Conservation (phyloP, 1,140 invertebrate genomes). For the Eciton burchellii region DNA sequence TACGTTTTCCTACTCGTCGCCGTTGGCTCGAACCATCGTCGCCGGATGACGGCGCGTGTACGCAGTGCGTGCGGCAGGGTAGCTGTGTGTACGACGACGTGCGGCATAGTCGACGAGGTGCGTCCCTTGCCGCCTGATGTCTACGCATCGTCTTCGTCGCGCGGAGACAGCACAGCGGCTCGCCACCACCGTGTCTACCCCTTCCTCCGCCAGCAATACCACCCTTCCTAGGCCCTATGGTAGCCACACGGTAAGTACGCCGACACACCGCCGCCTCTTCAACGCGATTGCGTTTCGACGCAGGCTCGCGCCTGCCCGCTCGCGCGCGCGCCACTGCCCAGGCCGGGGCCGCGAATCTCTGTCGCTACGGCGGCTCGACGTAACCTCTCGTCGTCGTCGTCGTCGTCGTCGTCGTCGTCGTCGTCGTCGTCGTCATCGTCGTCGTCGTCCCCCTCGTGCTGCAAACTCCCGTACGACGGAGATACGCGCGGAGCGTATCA, state of each 20-base stretch:
- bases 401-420: too few relatives aligned
- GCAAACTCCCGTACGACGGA: too few relatives aligned
- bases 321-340: background rate
- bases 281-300: background rate
- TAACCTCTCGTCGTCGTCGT: too few relatives aligned
- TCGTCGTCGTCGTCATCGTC: too few relatives aligned
- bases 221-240: slow-evolving; percentile 73
- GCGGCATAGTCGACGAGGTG: slow-evolving; percentile 56
- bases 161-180: slow-evolving; percentile 67
- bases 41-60: slow-evolving; percentile 68
- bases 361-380: too few relatives aligned
- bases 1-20: background rate
- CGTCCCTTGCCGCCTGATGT: slow-evolving; percentile 74
- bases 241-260: slow-evolving; percentile 70
- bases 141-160: slow-evolving; percentile 69
- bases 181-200: slow-evolving; percentile 68
- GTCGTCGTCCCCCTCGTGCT: too few relatives aligned
- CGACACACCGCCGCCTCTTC: slow-evolving; percentile 22
- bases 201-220: slow-evolving; percentile 64
- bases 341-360: too few relatives aligned
- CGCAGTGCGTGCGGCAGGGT: slow-evolving; percentile 62
- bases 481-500: too few relatives aligned
- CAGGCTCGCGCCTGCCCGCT: background rate
- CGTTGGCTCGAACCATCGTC: slow-evolving; percentile 29
- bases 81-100: slow-evolving; percentile 60